Base-by-base conservation (phyloP, 2,888 invertebrate genomes). In the Philaethria dido region DNA sequence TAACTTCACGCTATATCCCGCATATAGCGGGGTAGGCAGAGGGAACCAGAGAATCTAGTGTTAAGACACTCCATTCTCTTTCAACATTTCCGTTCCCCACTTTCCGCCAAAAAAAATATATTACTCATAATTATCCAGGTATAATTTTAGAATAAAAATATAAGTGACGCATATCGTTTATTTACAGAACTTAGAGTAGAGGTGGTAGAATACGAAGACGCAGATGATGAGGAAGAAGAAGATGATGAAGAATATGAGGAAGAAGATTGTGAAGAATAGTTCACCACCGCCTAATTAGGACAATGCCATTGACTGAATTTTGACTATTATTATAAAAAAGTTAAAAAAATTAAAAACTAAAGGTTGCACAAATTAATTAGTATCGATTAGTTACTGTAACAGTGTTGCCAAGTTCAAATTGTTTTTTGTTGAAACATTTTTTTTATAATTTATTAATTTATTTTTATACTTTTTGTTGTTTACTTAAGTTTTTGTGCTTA, bases 191-290 rank as follows among this genome's bases (percentile, higher is more conserved):
- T 25, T 20, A 9, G 33, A 48, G 69, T 48, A 55, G 66, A 83
- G 85, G 86, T 84, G 72, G 75, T 78, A 69, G 76, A 75, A 62
- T 78, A 84, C 72, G 82, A 76, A 69, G 78, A 77, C n/a, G n/a
- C n/a, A n/a, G n/a, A n/a, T n/a, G n/a, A n/a, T n/a, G n/a, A n/a
- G 13, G 55, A 55, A 20, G 80, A 82, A 69, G 78, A 77, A 22
- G 80, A 80, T 33, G 81, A 78, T 39, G 77, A 77, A 52, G 78
- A 74, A 33, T 79, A 78, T 59, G 80, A 80, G 69, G 83, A 81
- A 69, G 80, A 83, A 72, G 76, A 75, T 60, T 76, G 77, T 57
- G 76, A 78, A 64, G 75, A 77, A 70, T 76, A 55, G 75, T 18
- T 44, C 52, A 52, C 42, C 42, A 62, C 72, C 74, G 69, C 71